A percentile compares a stretch with the other conserved stretches of the same genome.
phyloP scores from a whole-genome alignment of 2,888 invertebrate species.

The Trypoxylon attenuatum region DNA sequence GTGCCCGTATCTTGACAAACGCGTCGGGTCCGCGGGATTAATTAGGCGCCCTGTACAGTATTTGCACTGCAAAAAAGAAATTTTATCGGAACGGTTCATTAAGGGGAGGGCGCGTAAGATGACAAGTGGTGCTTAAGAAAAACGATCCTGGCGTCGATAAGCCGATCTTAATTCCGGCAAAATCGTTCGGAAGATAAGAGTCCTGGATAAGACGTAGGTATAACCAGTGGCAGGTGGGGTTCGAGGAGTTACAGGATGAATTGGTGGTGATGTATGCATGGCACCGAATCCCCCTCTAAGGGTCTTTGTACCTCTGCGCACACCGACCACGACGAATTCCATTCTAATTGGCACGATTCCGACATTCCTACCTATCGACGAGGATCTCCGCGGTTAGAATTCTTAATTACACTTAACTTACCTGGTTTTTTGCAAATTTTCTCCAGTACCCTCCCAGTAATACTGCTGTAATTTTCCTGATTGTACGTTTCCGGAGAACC shows the following conservation, averaged over 20 bases:
- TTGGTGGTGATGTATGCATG: slow-evolving; percentile 20
- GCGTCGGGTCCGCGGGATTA: not conserved
- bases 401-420: no score
- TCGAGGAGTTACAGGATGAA: slow-evolving; percentile 34
- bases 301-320: slow-evolving; percentile 9
- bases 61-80: no score
- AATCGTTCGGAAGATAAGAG: slow-evolving; percentile 46
- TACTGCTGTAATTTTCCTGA: no score
- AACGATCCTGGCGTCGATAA: slow-evolving; percentile 18
- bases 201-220: slow-evolving; percentile 46
- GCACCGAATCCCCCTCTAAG: slow-evolving; percentile 16
- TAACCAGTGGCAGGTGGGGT: slow-evolving; percentile 17
- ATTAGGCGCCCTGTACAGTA: no score
- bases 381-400: slow-evolving; percentile 41
- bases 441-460: no score
- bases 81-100: not conserved
- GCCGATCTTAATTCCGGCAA: slow-evolving; percentile 3
- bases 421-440: no score
- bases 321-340: slow-evolving; percentile 39
- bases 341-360: slow-evolving; percentile 56
- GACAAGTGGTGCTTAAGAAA: slow-evolving; percentile 37
- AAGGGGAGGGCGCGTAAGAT: not conserved
- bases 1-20: not conserved
- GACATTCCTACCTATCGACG: slow-evolving; percentile 31
- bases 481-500: no score